Percentiles rank a stretch among this genome's conserved stretches.
These are phyloP conservation scores for Umimayanthus kanabou DNA, from an alignment of 92 coral and sea anemone species.

Conservation along the genomic window DNA sequence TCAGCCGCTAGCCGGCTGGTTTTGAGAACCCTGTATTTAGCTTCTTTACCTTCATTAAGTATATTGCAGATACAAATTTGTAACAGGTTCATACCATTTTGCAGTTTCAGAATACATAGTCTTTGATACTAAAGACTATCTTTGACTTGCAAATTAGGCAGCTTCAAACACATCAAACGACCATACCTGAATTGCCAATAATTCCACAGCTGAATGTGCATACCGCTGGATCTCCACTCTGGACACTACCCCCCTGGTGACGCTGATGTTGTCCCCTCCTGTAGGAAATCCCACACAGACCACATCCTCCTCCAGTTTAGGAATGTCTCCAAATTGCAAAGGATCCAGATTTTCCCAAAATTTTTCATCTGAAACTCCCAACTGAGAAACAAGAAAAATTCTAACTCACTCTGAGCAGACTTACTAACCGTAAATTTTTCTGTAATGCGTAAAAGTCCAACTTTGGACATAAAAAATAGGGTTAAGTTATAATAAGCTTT, in stretches of 20 bases:
- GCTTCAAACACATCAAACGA: neutral
- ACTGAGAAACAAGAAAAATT: slow-evolving; percentile 37
- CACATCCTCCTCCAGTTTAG: slow-evolving; percentile 86
- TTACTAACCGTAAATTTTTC: too few relatives aligned
- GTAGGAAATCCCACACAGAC: slow-evolving; percentile 93
- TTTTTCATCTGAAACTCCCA: slow-evolving; percentile 71
- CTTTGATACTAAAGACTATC: too few relatives aligned
- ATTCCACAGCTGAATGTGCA: slow-evolving; percentile 89
- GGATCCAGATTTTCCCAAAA: slow-evolving; percentile 90
- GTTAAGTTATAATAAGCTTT: too few relatives aligned
- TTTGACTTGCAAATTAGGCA: neutral
- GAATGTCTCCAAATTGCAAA: slow-evolving; percentile 78
- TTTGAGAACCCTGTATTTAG: too few relatives aligned
- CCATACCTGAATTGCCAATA: slow-evolving; percentile 82
- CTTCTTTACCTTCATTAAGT: too few relatives aligned
- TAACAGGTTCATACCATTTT: too few relatives aligned
- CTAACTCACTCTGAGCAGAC: too few relatives aligned
- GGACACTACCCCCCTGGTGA: slow-evolving; percentile 92
- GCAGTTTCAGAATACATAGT: too few relatives aligned
- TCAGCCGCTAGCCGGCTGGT: too few relatives aligned
- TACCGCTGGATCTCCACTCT: slow-evolving; percentile 91
- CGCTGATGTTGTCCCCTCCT: slow-evolving; percentile 90
- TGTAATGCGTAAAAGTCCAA: too few relatives aligned
- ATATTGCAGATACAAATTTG: too few relatives aligned
- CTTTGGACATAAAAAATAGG: too few relatives aligned